Percentiles rank a stretch among this genome's conserved stretches.
Evolutionary conservation across 2,888 invertebrate genomes (phyloP).

Genomic region (Cataglyphis livida): DNA sequence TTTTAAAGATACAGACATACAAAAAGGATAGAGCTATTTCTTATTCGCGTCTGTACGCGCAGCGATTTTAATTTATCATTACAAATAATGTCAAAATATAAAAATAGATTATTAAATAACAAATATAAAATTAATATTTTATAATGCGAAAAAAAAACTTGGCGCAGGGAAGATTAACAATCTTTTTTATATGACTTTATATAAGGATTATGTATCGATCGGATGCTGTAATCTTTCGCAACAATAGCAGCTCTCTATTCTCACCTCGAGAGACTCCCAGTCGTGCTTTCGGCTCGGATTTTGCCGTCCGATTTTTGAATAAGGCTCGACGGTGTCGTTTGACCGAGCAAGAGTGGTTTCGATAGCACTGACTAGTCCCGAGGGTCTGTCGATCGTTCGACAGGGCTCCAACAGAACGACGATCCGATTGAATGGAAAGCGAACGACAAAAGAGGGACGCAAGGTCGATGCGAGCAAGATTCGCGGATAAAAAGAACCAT

Average conservation of each 20-base stretch:
- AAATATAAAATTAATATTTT: not conserved
- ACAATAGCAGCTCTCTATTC: slow-evolving; percentile 53
- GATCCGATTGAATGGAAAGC: slow-evolving; percentile 51
- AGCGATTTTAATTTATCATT: not conserved
- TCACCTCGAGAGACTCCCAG: slow-evolving; percentile 18
- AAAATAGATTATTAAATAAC: not conserved
- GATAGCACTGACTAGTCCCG: slow-evolving; percentile 55
- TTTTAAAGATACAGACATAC: not conserved
- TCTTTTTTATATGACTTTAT: slow-evolving; percentile 32
- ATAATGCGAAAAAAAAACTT: not conserved
- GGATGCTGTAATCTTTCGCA: slow-evolving; percentile 39
- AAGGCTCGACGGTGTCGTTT: slow-evolving; percentile 33
- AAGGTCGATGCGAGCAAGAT: slow-evolving; percentile 25
- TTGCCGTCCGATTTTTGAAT: slow-evolving; percentile 41
- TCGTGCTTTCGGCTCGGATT: slow-evolving; percentile 47
- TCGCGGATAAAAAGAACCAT: slow-evolving; percentile 27
- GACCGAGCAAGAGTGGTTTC: slow-evolving; percentile 40
- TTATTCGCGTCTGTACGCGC: not conserved
- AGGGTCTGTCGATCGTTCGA: slow-evolving; percentile 40
- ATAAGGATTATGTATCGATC: slow-evolving; percentile 52
- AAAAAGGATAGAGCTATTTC: not conserved
- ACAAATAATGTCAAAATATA: not conserved
- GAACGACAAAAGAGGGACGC: slow-evolving; percentile 35
- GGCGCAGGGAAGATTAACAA: not conserved
- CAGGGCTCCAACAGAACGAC: slow-evolving; percentile 41